Conservation (phyloP, 2,113 vertebrate species). For the Bothrops jararaca region DNA sequence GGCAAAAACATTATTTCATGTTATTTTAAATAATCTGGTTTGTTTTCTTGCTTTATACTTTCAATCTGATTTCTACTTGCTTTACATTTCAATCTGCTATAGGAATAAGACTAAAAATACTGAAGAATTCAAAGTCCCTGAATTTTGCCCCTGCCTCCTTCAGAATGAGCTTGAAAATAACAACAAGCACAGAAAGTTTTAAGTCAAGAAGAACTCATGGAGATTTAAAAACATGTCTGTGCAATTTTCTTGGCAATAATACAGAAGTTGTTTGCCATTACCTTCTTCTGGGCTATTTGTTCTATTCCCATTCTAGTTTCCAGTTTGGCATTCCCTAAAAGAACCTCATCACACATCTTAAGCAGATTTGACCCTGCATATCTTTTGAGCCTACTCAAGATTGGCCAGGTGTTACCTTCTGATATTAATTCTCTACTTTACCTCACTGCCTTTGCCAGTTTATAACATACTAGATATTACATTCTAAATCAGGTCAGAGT, state of each 20-base stretch:
- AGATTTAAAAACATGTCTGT: not conserved
- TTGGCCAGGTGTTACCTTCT: not conserved
- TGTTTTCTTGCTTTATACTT: slow-evolving; percentile 19
- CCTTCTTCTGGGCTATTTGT: not conserved
- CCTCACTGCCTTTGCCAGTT: not conserved
- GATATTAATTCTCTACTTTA: not conserved
- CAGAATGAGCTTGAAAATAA: not conserved
- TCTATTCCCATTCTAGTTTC: not conserved
- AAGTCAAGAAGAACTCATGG: not conserved
- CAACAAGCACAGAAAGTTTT: not conserved
- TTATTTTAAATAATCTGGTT: not conserved
- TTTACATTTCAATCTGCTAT: not conserved
- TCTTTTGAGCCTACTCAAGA: not conserved
- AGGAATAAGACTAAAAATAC: not conserved
- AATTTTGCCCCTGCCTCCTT: not conserved
- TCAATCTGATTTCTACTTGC: not conserved
- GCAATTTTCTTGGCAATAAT: not conserved
- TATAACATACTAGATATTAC: not conserved
- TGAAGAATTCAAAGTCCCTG: not conserved
- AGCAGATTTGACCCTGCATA: not conserved
- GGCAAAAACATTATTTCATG: not conserved
- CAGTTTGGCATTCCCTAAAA: not conserved
- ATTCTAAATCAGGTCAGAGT: not conserved
- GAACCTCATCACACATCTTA: not conserved
- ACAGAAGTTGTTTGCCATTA: not conserved